Conservation (phyloP, 2,888 invertebrate genomes). For the Morpho helenor region DNA sequence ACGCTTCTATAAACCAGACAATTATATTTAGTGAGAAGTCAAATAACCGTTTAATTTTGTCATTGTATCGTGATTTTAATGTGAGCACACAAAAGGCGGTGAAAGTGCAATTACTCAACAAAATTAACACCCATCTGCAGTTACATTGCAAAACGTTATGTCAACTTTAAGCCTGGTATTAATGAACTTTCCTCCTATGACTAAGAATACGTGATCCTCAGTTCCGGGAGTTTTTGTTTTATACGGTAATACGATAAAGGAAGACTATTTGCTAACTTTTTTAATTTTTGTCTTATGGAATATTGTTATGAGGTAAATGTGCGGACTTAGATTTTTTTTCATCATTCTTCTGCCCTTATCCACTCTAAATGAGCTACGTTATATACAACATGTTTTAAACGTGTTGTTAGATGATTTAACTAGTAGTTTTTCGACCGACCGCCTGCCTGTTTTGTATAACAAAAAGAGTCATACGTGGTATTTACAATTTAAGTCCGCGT, state of each 20-base stretch:
- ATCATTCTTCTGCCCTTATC: too few relatives aligned
- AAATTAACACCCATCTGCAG: not conserved
- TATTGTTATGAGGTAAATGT: too few relatives aligned
- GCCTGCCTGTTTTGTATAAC: too few relatives aligned
- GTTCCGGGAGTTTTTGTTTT: not conserved
- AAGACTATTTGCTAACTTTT: not conserved
- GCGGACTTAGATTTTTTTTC: too few relatives aligned
- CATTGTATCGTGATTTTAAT: not conserved
- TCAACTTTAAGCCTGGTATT: not conserved
- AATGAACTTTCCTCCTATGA: conserved; percentile 5
- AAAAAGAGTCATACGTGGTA: too few relatives aligned
- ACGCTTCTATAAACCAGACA: too few relatives aligned
- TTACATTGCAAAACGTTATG: not conserved
- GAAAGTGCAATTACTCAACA: conserved; percentile 5
- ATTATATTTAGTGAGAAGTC: too few relatives aligned
- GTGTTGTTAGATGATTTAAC: too few relatives aligned
- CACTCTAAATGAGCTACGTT: too few relatives aligned
- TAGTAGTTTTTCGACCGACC: too few relatives aligned
- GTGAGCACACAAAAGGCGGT: not conserved
- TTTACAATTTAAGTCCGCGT: too few relatives aligned
- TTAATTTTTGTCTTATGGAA: not conserved
- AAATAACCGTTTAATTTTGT: not conserved
- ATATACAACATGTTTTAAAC: too few relatives aligned
- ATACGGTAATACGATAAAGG: not conserved
- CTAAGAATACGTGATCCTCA: conserved; percentile 1